Percentiles rank a stretch among this genome's conserved stretches.
Evolutionary conservation across 2,113 vertebrate genomes (phyloP).

Genomic region (Fregata magnificens): DNA sequence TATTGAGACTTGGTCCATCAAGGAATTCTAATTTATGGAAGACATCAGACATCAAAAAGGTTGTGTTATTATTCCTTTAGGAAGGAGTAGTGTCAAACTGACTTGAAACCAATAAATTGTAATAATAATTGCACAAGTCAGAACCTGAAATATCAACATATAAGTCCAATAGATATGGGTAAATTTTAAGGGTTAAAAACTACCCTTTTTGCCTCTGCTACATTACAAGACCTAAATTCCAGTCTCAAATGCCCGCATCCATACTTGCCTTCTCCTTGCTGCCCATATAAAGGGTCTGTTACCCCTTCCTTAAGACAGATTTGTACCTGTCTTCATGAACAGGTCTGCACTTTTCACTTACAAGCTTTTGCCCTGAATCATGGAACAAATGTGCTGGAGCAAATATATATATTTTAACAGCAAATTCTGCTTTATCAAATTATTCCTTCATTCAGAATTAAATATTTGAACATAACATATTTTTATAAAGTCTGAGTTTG

Average conservation of each 20-base stretch:
- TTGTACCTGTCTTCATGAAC: neutral
- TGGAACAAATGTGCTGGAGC: neutral
- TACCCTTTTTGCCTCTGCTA: neutral
- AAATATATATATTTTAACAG: neutral
- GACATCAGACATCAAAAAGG: neutral
- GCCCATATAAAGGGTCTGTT: neutral
- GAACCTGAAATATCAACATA: neutral
- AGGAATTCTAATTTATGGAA: neutral
- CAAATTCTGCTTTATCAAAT: neutral
- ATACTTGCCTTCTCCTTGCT: neutral
- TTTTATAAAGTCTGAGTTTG: neutral
- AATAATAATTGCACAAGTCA: neutral
- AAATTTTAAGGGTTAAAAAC: neutral
- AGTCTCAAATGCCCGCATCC: neutral
- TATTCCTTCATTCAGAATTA: neutral
- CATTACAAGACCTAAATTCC: neutral
- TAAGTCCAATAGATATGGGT: neutral
- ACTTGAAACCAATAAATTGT: neutral
- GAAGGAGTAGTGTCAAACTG: neutral
- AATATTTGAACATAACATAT: neutral
- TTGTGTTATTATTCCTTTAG: neutral
- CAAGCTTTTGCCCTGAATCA: neutral
- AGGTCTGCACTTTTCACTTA: neutral
- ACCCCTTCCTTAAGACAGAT: neutral
- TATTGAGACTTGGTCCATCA: neutral